Conservation (phyloP, 1,140 invertebrate genomes). For the Cyclina sinensis region DNA sequence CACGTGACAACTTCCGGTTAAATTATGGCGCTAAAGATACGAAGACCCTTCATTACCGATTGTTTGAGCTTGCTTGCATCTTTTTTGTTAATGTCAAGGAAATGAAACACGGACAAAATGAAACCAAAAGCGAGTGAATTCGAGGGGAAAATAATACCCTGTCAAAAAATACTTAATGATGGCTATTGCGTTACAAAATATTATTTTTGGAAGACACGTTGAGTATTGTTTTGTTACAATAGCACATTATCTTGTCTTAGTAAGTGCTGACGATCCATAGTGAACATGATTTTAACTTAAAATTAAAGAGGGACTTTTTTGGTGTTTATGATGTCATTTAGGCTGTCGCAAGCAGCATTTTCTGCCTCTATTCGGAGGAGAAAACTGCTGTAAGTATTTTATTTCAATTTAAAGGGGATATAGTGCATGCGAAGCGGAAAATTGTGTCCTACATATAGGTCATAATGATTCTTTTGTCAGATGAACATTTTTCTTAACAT, state of each 20-base stretch:
- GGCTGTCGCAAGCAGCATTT: no score
- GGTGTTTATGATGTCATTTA: no score
- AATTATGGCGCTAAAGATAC: background rate
- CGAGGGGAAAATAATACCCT: constrained; percentile 22
- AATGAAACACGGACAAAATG: background rate
- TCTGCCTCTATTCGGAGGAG: no score
- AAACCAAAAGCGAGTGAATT: constrained; percentile 4
- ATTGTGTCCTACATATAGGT: no score
- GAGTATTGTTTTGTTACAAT: background rate
- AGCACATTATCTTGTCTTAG: background rate
- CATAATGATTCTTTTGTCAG: no score
- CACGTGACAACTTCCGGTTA: background rate
- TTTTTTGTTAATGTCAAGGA: background rate
- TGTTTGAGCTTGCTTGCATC: background rate
- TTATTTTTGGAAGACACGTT: constrained; percentile 25
- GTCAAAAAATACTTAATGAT: constrained; percentile 37
- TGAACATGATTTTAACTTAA: no score
- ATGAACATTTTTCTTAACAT: no score
- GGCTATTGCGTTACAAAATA: constrained; percentile 7
- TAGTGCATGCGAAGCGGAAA: no score
- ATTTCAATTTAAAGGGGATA: no score
- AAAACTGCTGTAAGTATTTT: no score
- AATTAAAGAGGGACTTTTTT: no score
- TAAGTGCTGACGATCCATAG: no score
- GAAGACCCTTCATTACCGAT: constrained; percentile 4